A percentile compares a stretch with the other conserved stretches of the same genome.
These are phyloP conservation scores for Illadopsis cleaveri DNA, from an alignment of 2,113 vertebrate genomes.

Conservation along the genomic window DNA sequence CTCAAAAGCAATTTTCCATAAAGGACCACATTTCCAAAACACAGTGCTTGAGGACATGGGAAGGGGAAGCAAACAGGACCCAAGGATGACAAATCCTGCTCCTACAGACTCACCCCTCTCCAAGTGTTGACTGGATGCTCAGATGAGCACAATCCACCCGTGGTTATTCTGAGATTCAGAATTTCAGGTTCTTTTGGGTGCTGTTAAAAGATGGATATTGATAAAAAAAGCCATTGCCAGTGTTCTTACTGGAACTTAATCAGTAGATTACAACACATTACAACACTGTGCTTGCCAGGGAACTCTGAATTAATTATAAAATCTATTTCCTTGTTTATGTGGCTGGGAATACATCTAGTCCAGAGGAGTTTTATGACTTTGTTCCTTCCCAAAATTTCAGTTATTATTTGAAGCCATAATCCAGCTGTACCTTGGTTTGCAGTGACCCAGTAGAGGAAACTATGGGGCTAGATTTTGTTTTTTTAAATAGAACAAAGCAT, in stretches of 20 bases:
- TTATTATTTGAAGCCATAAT: background rate
- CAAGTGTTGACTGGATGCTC: background rate
- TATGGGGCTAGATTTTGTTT: background rate
- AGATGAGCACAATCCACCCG: background rate
- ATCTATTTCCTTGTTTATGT: conserved; percentile 47
- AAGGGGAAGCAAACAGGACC: background rate
- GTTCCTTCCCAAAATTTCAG: conserved; percentile 4
- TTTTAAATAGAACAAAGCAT: background rate
- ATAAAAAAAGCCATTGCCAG: conserved; percentile 11
- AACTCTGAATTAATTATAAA: conserved; percentile 63
- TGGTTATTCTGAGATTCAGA: background rate
- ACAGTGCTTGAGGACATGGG: rapidly evolving
- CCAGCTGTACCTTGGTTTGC: background rate
- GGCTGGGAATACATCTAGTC: conserved; percentile 33
- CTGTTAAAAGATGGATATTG: background rate
- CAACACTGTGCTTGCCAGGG: conserved; percentile 30
- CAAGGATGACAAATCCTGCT: background rate
- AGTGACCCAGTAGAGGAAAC: background rate
- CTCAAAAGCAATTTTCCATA: background rate
- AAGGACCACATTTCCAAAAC: background rate
- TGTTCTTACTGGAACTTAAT: conserved; percentile 47
- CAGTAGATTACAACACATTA: conserved; percentile 54
- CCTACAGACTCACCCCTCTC: background rate
- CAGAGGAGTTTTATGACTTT: conserved; percentile 27
- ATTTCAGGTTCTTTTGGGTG: background rate